Conservation (phyloP, 37 sponge, comb jelly and placozoan genomes). For the Aplysina aerophoba region DNA sequence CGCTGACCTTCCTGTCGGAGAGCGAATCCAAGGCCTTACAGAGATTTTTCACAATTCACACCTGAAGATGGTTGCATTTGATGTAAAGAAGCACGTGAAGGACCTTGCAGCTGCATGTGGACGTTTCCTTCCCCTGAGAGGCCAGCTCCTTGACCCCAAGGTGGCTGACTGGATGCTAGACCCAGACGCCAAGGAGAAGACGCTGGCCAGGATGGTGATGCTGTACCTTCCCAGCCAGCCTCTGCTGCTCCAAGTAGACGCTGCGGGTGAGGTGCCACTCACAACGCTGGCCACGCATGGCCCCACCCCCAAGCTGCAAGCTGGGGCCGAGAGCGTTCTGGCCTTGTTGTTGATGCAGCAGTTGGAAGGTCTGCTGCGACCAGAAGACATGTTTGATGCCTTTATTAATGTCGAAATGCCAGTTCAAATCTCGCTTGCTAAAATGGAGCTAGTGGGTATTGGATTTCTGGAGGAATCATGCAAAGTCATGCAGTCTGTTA, state of each 20-base stretch:
- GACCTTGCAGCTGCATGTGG: constrained; percentile 61
- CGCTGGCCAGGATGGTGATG: constrained; percentile 69
- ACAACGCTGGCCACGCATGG: constrained; percentile 67
- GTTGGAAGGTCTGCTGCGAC: constrained; percentile 60
- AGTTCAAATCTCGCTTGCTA: constrained; percentile 62
- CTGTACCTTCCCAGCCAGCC: constrained; percentile 79
- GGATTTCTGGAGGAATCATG: constrained; percentile 78
- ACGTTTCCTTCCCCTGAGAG: constrained; percentile 32
- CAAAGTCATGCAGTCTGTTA: constrained; percentile 28
- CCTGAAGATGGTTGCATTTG: constrained; percentile 56
- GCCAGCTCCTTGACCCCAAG: constrained; percentile 60
- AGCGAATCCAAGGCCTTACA: constrained; percentile 36
- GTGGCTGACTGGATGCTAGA: constrained; percentile 92
- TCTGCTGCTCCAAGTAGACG: constrained; percentile 43
- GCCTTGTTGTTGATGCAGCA: constrained; percentile 64
- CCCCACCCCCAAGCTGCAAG: constrained; percentile 59
- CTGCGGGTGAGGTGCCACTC: constrained; percentile 45
- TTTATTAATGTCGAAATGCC: constrained; percentile 88
- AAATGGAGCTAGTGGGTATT: constrained; percentile 90
- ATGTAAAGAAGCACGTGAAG: constrained; percentile 80
- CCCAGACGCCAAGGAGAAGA: constrained; percentile 80
- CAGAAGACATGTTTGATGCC: constrained; percentile 65
- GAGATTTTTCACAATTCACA: constrained; percentile 28
- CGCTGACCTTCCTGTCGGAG: background rate
- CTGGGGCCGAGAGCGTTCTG: constrained; percentile 71